These are phyloP conservation scores for Dasyprocta punctata DNA, from an alignment of 2,113 vertebrate genomes.

Conservation along the genomic window DNA sequence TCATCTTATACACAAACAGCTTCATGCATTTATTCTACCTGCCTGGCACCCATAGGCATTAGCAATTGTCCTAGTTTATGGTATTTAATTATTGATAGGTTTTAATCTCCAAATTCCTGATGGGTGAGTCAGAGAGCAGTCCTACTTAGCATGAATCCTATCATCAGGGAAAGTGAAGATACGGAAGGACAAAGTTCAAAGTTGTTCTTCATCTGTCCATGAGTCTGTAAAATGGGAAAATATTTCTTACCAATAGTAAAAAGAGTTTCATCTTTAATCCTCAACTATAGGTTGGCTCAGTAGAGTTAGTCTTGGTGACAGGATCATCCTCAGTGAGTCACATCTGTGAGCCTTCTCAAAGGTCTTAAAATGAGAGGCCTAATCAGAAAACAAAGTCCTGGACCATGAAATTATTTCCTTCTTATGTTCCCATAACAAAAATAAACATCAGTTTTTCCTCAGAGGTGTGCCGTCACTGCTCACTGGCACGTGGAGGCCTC, in stretches of 20 bases:
- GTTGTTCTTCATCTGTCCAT: neutral
- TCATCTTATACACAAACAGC: neutral
- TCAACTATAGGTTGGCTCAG: neutral
- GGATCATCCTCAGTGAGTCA: neutral
- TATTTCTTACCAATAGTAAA: neutral
- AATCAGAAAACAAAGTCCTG: neutral
- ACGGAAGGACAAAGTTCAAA: neutral
- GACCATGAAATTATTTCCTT: neutral
- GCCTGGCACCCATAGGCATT: neutral
- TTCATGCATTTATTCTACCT: neutral
- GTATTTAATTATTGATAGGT: neutral
- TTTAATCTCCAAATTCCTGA: neutral
- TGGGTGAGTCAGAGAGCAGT: neutral
- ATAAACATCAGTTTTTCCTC: neutral
- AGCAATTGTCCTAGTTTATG: neutral
- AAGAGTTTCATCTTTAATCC: neutral
- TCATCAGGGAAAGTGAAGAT: neutral
- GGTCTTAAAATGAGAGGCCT: neutral
- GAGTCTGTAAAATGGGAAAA: neutral
- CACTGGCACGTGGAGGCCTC: fast-evolving
- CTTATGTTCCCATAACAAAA: neutral
- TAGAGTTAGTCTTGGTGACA: neutral
- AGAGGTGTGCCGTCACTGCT: neutral
- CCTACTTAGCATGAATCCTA: neutral
- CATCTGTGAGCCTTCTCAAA: neutral